Evolutionary conservation across 2,113 vertebrate genomes (phyloP).

Genomic region (Gobiocypris rarus): DNA sequence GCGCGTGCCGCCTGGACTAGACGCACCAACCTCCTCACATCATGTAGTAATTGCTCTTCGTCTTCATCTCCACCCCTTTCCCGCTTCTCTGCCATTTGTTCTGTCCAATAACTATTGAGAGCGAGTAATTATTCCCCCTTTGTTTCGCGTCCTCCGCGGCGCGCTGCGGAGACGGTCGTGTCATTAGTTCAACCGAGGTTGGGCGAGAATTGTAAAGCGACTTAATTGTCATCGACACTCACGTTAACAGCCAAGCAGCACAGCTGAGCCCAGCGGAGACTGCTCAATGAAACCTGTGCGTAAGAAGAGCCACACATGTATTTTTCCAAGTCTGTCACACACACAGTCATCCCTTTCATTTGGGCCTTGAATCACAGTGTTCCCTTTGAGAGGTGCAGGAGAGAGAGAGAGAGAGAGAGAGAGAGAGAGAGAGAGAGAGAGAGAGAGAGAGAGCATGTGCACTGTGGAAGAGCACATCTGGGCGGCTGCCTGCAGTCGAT

Average conservation of each 20-base stretch:
- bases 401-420: background rate
- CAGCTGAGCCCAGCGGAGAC: constrained; percentile 75
- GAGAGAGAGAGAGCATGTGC: constrained; percentile 30
- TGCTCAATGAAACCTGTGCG: constrained; percentile 67
- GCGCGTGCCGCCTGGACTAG: background rate
- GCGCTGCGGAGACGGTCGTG: constrained; percentile 65
- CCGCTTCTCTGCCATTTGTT: constrained; percentile 64
- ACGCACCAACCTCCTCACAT: constrained; percentile 62
- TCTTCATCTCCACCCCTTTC: constrained; percentile 61
- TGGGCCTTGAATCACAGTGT: constrained; percentile 29
- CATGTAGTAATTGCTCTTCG: constrained; percentile 73
- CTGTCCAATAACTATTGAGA: constrained; percentile 58
- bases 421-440: constrained; percentile 15
- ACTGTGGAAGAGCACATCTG: constrained; percentile 18
- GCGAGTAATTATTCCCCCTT: constrained; percentile 69
- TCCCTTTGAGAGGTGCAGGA: background rate
- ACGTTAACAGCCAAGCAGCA: constrained; percentile 75
- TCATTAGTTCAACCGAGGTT: constrained; percentile 63
- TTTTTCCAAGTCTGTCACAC: constrained; percentile 22
- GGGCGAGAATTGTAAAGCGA: constrained; percentile 55
- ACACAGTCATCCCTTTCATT: constrained; percentile 23
- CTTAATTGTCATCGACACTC: constrained; percentile 79
- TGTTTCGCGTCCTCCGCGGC: constrained; percentile 57
- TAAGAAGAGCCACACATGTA: background rate
- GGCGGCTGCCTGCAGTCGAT: background rate